These are phyloP conservation scores for Cryptoblepharus egeriae DNA, from an alignment of 2,797 vertebrate species.

Conservation along the genomic window DNA sequence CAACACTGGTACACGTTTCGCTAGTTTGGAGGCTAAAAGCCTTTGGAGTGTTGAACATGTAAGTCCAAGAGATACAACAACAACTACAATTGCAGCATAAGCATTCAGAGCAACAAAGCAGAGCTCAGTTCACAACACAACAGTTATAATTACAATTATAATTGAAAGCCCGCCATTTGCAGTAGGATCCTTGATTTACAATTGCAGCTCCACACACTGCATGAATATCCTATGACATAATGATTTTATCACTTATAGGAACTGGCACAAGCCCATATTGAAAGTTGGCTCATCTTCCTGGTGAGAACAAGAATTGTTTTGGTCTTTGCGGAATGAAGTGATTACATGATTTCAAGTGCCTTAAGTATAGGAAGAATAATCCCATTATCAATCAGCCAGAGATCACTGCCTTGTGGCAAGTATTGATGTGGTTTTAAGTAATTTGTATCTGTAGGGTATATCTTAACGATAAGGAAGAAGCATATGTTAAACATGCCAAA, in stretches of 20 bases:
- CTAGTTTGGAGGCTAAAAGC: background rate
- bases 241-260: background rate
- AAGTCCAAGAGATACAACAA: background rate
- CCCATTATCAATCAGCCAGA: background rate
- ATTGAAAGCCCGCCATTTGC: background rate
- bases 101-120: background rate
- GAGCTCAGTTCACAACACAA: background rate
- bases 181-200: background rate
- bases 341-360: slow-evolving; percentile 37
- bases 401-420: background rate
- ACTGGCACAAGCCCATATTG: background rate
- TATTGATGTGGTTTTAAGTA: slow-evolving; percentile 27
- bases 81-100: background rate
- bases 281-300: slow-evolving; percentile 16
- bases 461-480: slow-evolving; percentile 27
- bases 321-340: slow-evolving; percentile 20
- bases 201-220: background rate
- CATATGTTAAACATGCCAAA: slow-evolving; percentile 35
- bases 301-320: slow-evolving; percentile 30
- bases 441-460: slow-evolving; percentile 31
- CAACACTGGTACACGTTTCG: too few species aligned
- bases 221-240: background rate
- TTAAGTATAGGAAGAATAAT: slow-evolving; percentile 38
- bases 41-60: background rate
- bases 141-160: background rate